phyloP scores from a whole-genome alignment of 2,797 vertebrate genomes.

The Bucorvus abyssinicus region DNA sequence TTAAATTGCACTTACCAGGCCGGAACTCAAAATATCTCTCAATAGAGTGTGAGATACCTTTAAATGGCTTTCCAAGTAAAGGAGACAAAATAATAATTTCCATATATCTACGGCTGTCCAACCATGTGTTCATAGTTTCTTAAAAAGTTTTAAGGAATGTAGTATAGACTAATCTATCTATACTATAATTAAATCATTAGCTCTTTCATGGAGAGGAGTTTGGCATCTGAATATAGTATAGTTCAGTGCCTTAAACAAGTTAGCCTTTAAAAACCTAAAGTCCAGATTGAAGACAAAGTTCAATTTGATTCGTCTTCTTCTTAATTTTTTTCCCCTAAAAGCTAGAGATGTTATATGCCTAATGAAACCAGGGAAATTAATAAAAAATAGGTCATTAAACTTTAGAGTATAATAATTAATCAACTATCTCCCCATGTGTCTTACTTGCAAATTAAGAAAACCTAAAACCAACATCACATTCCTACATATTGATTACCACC shows the following conservation, averaged over 20 bases:
- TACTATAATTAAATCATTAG: neutral
- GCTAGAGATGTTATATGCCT: slow-evolving; percentile 2
- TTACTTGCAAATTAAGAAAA: slow-evolving; percentile 68
- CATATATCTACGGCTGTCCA: neutral
- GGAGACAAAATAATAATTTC: neutral
- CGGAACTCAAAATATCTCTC: neutral
- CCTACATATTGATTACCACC: slow-evolving; percentile 61
- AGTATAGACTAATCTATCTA: neutral
- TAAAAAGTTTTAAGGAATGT: neutral
- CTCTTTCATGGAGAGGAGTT: neutral
- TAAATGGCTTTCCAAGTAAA: neutral
- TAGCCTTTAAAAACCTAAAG: neutral
- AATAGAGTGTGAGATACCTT: neutral
- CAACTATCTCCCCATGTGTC: slow-evolving; percentile 36
- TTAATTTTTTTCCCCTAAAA: neutral
- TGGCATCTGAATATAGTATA: neutral
- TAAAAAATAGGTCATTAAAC: slow-evolving; percentile 33
- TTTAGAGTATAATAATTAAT: slow-evolving; percentile 61
- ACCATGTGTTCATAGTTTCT: neutral
- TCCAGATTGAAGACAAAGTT: neutral
- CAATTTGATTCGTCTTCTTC: neutral
- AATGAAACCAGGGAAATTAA: slow-evolving; percentile 27
- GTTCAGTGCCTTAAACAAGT: neutral
- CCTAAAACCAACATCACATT: slow-evolving; percentile 44
- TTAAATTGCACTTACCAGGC: neutral